These are phyloP conservation scores for Maconellicoccus hirsutus DNA, from an alignment of 1,140 invertebrate genomes.

Conservation along the genomic window DNA sequence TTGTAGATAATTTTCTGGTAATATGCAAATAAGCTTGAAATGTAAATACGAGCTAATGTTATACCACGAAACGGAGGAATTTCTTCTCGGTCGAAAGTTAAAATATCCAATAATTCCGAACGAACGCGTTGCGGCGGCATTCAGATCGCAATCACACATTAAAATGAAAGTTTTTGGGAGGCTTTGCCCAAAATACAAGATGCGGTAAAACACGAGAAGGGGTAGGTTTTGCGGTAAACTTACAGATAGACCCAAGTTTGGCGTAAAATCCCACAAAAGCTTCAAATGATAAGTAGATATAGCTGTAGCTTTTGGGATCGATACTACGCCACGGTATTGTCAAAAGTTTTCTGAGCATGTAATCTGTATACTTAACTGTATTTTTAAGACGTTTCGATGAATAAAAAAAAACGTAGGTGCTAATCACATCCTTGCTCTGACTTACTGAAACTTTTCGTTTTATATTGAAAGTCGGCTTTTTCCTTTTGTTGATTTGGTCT, in stretches of 20 bases:
- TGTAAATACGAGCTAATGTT: neutral
- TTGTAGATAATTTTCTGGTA: neutral
- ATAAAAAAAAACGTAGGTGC: neutral
- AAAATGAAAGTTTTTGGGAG: neutral
- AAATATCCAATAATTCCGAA: neutral
- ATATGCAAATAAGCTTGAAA: neutral
- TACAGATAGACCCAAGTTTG: neutral
- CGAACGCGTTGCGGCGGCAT: neutral
- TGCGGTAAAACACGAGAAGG: neutral
- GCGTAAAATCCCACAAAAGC: conserved; percentile 7
- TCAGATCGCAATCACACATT: conserved; percentile 3
- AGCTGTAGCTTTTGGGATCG: neutral
- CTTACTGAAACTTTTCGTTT: too few species aligned
- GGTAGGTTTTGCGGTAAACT: neutral
- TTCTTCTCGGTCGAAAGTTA: too few species aligned
- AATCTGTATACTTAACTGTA: neutral
- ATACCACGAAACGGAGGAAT: too few species aligned
- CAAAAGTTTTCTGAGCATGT: neutral
- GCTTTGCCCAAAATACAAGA: neutral
- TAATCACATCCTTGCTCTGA: too few species aligned
- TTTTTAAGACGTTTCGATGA: neutral
- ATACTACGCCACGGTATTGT: neutral
- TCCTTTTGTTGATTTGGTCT: too few species aligned
- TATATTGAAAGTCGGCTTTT: too few species aligned
- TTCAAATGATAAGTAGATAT: conserved; percentile 1